A percentile compares a stretch with the other conserved stretches of the same genome.
Evolutionary conservation across 2,797 vertebrate species (phyloP).

Genomic region (Phataginus tetradactyla): DNA sequence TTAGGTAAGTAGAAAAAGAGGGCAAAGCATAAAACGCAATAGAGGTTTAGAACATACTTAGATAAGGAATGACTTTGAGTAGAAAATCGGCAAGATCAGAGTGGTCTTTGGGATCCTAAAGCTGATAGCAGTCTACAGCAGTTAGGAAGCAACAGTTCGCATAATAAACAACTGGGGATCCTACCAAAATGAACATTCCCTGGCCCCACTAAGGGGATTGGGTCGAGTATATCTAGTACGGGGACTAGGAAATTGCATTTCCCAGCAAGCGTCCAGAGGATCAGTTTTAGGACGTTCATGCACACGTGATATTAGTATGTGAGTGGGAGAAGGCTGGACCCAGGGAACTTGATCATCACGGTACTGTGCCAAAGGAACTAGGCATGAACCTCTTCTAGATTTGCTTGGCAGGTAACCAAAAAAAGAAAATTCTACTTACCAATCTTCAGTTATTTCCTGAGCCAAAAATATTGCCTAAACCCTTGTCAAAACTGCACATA

Average conservation of each 20-base stretch:
- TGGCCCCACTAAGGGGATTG: not conserved
- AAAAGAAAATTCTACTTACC: conserved; percentile 41
- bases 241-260: not conserved
- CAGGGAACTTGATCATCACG: not conserved
- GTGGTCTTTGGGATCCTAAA: not conserved
- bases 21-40: not conserved
- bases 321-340: not conserved
- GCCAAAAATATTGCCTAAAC: not conserved
- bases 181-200: not conserved
- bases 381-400: not conserved
- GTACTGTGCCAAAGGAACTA: not conserved
- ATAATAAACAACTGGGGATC: not conserved
- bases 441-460: conserved; percentile 45
- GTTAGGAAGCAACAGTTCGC: not conserved
- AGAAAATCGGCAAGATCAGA: not conserved
- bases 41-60: not conserved
- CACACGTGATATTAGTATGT: not conserved
- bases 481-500: conserved; percentile 21
- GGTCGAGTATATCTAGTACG: not conserved
- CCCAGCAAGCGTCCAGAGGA: not conserved
- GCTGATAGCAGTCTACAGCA: not conserved
- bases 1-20: not conserved
- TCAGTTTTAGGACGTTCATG: not conserved
- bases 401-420: not conserved
- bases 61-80: not conserved